Base-by-base conservation (phyloP, 30 jellyfish, hydroid and myxozoan species). In the Pseudorhiza aurosa region DNA sequence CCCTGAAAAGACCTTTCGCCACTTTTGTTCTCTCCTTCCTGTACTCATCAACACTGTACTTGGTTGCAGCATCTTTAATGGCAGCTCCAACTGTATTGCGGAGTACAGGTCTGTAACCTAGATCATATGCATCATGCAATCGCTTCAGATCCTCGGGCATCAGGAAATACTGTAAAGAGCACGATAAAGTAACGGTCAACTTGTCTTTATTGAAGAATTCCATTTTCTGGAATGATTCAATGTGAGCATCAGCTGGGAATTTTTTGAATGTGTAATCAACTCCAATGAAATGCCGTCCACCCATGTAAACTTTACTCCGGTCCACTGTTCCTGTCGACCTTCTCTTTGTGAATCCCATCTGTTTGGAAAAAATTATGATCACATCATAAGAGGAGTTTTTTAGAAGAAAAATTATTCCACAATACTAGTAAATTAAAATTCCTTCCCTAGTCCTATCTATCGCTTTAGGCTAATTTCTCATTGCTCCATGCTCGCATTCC, bases 271-370 rank as follows among this genome's bases (percentile, higher is more conserved):
- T 81, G 15, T 21, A 18, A 47, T 65, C 85, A 46, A 81, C 68
- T 8, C 92, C 92, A 35, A 53, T 36, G 45, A 45, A 81, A 37
- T 81, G 81, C 17, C 83, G 70, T 4, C 92, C 92, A 43, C 70
- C 85, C 25, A 45, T 22, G 39, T 81, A 81, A 42, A 81, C 92
- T 65, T 81, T 81, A 33, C 83, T 81, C 28, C 85, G 36, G 39
- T 81, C 92, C 5, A 81, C 92, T n/a, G 58, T 50, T 21, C 92
- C 92, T 6, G 85, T 81, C 31, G 92, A 59, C 49, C 46, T 81
- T 19, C 63, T 65, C 69, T 67, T 50, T 33, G n/a, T 21, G 28
- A 81, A 81, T n/a, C 85, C 92, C 83, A 81, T 81, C 92, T 81
- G 77, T 26, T 19, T 15, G 9, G 19, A 42, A 42, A n/a, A n/a